These are phyloP conservation scores for Ptychobarbus kaznakovi DNA, from an alignment of 2,797 vertebrate species.

Conservation along the genomic window DNA sequence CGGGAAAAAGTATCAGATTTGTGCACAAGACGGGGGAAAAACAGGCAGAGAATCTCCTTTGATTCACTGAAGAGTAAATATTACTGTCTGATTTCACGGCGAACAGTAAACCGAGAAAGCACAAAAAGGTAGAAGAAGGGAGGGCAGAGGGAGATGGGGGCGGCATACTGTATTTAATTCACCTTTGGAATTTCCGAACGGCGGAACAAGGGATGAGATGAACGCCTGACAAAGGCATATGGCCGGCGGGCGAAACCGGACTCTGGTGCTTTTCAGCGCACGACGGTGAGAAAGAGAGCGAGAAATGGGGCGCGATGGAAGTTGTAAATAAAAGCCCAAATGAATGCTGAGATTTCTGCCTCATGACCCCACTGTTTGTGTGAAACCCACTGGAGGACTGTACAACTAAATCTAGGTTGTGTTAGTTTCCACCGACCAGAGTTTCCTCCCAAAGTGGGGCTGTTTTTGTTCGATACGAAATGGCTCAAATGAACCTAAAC, in stretches of 20 bases:
- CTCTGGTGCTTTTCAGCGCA: constrained; percentile 38
- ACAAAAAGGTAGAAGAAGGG: constrained; percentile 25
- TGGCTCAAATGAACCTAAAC: constrained; percentile 3
- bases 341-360: constrained; percentile 36
- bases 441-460: constrained; percentile 20
- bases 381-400: constrained; percentile 20
- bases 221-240: constrained; percentile 56
- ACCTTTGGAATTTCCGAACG: constrained; percentile 63
- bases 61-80: constrained; percentile 61
- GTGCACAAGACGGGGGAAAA: constrained; percentile 21
- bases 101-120: constrained; percentile 62
- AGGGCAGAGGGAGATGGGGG: constrained; percentile 13
- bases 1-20: constrained; percentile 60
- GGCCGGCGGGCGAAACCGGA: constrained; percentile 60
- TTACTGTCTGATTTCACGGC: constrained; percentile 57
- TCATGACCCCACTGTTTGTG: constrained; percentile 36
- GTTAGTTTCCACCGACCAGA: constrained; percentile 22
- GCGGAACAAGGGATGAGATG: constrained; percentile 58
- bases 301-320: constrained; percentile 48
- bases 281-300: constrained; percentile 36
- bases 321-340: constrained; percentile 50
- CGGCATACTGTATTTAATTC: constrained; percentile 60
- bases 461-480: background rate
- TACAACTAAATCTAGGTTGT: constrained; percentile 28
- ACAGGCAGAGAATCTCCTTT: constrained; percentile 45